Base-by-base conservation (phyloP, 1,140 invertebrate genomes). In the Penaeus indicus region DNA sequence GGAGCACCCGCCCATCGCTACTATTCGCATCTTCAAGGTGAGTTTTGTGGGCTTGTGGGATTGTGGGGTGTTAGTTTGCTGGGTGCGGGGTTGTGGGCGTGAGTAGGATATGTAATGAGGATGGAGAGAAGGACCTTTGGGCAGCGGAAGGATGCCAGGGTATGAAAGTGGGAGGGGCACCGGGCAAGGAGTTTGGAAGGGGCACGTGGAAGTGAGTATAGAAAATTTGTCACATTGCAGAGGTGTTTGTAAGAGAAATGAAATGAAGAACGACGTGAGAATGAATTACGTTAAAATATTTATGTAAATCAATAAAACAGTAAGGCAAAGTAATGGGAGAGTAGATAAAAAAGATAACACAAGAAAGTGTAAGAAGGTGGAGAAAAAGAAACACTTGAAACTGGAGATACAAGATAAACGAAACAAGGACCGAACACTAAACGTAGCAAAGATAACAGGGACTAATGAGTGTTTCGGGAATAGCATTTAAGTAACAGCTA, bases 1-100 rank as follows among this genome's bases (percentile, higher is more conserved):
- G 93, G 95, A 96, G 90, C 94, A 99, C 87, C 97, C 97, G 82
- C 96, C 97, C 84, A 96, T 99, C 90, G 98, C 97, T 67, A 96
- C 96, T 61, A 96, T 97, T 92, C 96, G 96, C 92, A 97, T 98
- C 92, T 95, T 97, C 90, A 97, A 98, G 95, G 91, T 91, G 62
- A 79, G 78, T 25, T 42, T 42, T 27, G 11, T 54, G 47, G n/a
- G 64, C 5, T 67, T 67, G 64, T 67, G 25, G 7, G 25, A 0
- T 72, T 32, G 7, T 72, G 1, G 25, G 13, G 69, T 72, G 25
- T 72, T n/a, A 18, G 69, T 32, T n/a, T 27, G n/a, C n/a, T 69
- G n/a, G 38, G 72, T 75, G 27, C 38, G 42, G 38, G 38, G 38
- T 42, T 38, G 42, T 25, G 54, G 54, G 19, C 32, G 84, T n/a